Evolutionary conservation across 2,888 invertebrate species (phyloP).

Genomic region (Leptura quadrifasciata): DNA sequence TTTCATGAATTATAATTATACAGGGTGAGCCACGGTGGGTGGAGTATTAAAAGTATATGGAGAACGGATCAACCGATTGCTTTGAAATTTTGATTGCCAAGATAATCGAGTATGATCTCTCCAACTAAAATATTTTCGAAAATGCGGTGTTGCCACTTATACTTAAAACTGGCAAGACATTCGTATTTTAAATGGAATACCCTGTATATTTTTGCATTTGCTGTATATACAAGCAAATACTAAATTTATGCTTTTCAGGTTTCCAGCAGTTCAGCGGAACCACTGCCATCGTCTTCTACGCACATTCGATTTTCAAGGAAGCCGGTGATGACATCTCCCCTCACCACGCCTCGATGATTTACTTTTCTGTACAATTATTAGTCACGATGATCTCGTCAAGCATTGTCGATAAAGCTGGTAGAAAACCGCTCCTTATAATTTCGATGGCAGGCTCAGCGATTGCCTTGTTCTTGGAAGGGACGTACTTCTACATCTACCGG

Average conservation of each 20-base stretch:
- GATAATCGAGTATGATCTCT: too few relatives aligned
- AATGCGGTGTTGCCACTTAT: too few relatives aligned
- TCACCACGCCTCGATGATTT: slow-evolving; percentile 66
- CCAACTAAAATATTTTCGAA: too few relatives aligned
- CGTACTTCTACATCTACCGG: slow-evolving; percentile 73
- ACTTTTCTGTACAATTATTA: slow-evolving; percentile 76
- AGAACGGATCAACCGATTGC: too few relatives aligned
- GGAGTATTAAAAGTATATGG: too few relatives aligned
- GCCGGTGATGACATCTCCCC: slow-evolving; percentile 73
- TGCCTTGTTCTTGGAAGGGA: slow-evolving; percentile 72
- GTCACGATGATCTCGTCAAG: slow-evolving; percentile 76
- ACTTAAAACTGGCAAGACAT: too few relatives aligned
- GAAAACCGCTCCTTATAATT: slow-evolving; percentile 75
- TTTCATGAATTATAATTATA: too few relatives aligned
- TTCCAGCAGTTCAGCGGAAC: slow-evolving; percentile 77
- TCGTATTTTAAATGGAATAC: too few relatives aligned
- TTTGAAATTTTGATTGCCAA: too few relatives aligned
- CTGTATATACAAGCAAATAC: neutral
- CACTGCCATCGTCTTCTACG: slow-evolving; percentile 79
- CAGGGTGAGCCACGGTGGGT: too few relatives aligned
- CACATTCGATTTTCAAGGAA: slow-evolving; percentile 75
- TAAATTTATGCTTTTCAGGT: slow-evolving; percentile 25
- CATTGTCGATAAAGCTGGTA: slow-evolving; percentile 77
- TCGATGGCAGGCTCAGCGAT: slow-evolving; percentile 74
- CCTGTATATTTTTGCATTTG: too few relatives aligned